phyloP scores from a whole-genome alignment of 2,888 invertebrate species.

The Hemicrepidius hirtus region DNA sequence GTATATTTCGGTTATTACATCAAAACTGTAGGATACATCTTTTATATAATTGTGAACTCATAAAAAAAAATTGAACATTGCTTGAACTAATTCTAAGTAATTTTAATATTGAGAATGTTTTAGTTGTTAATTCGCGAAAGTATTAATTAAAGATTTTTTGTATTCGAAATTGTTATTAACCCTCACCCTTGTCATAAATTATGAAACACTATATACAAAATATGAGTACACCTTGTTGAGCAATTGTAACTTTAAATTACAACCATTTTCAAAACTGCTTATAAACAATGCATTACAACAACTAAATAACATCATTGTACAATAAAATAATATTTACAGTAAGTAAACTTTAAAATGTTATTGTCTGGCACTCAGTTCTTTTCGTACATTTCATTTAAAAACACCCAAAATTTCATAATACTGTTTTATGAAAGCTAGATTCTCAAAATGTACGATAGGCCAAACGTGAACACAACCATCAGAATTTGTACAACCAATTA shows the following conservation, averaged over 20 bases:
- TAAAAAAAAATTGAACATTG: slow-evolving; percentile 13
- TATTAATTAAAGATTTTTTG: slow-evolving; percentile 26
- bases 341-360: slow-evolving; percentile 56
- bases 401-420: slow-evolving; percentile 49
- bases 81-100: slow-evolving; percentile 32
- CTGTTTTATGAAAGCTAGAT: slow-evolving; percentile 47
- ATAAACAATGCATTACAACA: slow-evolving; percentile 45
- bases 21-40: slow-evolving; percentile 31
- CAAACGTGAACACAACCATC: slow-evolving; percentile 65
- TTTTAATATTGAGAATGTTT: slow-evolving; percentile 26
- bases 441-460: slow-evolving; percentile 61
- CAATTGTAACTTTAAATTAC: slow-evolving; percentile 46
- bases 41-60: slow-evolving; percentile 33
- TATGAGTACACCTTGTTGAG: slow-evolving; percentile 53
- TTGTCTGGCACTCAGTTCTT: slow-evolving; percentile 68
- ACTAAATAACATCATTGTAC: slow-evolving; percentile 53
- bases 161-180: slow-evolving; percentile 48
- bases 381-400: slow-evolving; percentile 54
- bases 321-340: slow-evolving; percentile 57
- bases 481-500: slow-evolving; percentile 65
- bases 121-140: slow-evolving; percentile 26
- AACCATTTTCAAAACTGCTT: slow-evolving; percentile 41
- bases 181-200: slow-evolving; percentile 52
- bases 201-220: slow-evolving; percentile 52
- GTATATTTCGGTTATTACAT: slow-evolving; percentile 32